These are phyloP conservation scores for Tuberolachnus salignus DNA, from an alignment of 2,888 invertebrate species.

Conservation along the genomic window DNA sequence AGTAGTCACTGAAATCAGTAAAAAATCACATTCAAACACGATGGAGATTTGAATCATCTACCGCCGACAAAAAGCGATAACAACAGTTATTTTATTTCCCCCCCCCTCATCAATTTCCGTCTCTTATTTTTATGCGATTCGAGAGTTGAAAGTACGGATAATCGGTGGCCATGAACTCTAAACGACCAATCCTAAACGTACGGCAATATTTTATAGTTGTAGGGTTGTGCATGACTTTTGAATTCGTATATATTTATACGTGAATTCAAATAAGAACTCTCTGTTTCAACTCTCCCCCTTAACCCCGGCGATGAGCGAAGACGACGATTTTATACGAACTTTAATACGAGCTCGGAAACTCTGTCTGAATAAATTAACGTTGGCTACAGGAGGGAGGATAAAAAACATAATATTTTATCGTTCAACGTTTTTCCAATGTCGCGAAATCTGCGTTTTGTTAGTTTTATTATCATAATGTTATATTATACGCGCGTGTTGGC, in stretches of 20 bases:
- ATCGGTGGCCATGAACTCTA: slow-evolving; percentile 35
- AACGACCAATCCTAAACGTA: slow-evolving; percentile 26
- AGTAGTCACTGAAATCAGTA: no score
- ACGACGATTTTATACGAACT: slow-evolving; percentile 9
- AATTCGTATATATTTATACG: slow-evolving; percentile 7
- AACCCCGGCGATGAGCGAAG: no score
- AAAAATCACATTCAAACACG: not conserved
- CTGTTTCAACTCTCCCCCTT: not conserved
- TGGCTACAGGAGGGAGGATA: not conserved
- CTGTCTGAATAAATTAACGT: not conserved
- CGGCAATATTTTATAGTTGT: not conserved
- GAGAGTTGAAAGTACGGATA: slow-evolving; percentile 47
- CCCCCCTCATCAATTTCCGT: not conserved
- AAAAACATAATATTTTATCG: slow-evolving; percentile 19
- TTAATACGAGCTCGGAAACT: not conserved
- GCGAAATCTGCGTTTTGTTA: slow-evolving; percentile 23
- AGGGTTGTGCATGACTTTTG: not conserved
- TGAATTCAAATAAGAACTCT: slow-evolving; percentile 22
- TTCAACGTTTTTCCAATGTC: not conserved
- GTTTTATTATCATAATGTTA: slow-evolving; percentile 16
- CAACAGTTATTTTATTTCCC: not conserved
- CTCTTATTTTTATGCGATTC: not conserved
- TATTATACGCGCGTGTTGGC: no score
- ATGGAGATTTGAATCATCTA: not conserved
- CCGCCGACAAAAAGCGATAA: not conserved